Base-by-base conservation (phyloP, 1,140 invertebrate species). In the Euura saliciscinereae region DNA sequence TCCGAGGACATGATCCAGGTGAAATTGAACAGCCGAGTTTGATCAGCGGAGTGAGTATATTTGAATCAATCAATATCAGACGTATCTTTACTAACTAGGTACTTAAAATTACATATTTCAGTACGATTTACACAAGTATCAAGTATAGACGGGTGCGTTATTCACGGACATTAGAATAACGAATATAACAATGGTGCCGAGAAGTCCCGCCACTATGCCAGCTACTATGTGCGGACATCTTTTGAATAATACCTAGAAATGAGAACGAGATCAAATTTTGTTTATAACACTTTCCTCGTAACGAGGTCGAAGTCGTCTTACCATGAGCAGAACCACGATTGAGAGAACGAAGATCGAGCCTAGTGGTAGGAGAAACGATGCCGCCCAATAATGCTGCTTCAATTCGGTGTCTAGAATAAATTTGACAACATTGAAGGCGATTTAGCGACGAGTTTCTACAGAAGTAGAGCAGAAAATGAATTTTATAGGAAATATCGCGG, bases 1-100 rank as follows among this genome's bases (percentile, higher is more conserved):
- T 91, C 91, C 3, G 83, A 88, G 44, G 89, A 92, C 74, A 91
- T 90, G 84, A 83, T 90, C 43, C 78, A 83, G 78, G 75, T 81
- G n/a, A 85, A 82, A 75, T 77, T 81, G 71, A 78, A 66, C 69
- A 75, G 69, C 6, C 78, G 75, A 64, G 70, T 77, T 6, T 78
- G 71, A 42, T 69, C 73, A 28, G 28, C 28, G 71, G 45, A 76
- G 79, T 80, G 78, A 78, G 71, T 80, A 59, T 59, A 59, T 59
- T 59, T 59, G 28, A 28, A 28, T 28, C 28, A 6, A 70, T 73
- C 70, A 70, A 51, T 69, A 51, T 28, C 0, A 28, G 28, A 28
- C 28, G 28, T 28, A 28, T 28, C 28, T 0, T 28, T 28, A 28
- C 28, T 28, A 28, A 28, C 28, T 28, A 28, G 28, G 28, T 28